Evolutionary conservation across 2,888 invertebrate genomes (phyloP).

Genomic region (Boloria euphrosyne): DNA sequence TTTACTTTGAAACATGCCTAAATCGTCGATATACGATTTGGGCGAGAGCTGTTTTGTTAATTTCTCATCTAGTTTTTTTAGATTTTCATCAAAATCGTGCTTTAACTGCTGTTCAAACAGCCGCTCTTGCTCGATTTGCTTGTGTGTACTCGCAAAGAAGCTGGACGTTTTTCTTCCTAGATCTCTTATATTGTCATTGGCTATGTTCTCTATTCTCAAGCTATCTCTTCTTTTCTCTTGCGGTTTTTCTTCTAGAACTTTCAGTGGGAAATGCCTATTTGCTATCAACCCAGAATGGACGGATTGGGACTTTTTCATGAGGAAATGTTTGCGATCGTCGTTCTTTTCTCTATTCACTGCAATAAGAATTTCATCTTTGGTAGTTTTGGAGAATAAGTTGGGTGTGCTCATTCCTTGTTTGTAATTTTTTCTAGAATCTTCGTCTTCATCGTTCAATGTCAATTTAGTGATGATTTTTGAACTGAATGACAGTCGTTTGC

Average conservation of each 20-base stretch:
- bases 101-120: constrained; percentile 75
- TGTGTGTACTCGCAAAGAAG: constrained; percentile 86
- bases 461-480: constrained; percentile 75
- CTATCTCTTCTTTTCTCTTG: constrained; percentile 71
- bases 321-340: constrained; percentile 57
- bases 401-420: constrained; percentile 71
- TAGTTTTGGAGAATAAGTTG: constrained; percentile 70
- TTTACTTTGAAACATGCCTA: constrained; percentile 61
- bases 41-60: constrained; percentile 45
- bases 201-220: constrained; percentile 60
- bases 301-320: constrained; percentile 72
- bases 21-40: constrained; percentile 61
- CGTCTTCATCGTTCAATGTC: constrained; percentile 63
- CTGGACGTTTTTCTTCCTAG: constrained; percentile 61
- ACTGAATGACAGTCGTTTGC: constrained; percentile 65
- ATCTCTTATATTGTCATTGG: constrained; percentile 66
- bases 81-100: constrained; percentile 73
- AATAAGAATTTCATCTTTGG: constrained; percentile 56
- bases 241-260: constrained; percentile 76
- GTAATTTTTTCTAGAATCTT: constrained; percentile 56
- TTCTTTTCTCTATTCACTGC: constrained; percentile 45
- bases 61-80: constrained; percentile 63
- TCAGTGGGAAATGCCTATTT: constrained; percentile 66
- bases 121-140: constrained; percentile 86
- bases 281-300: constrained; percentile 72